Percentiles rank a stretch among this genome's conserved stretches.
Conservation (phyloP, 2,113 vertebrate genomes). For the Coptodon bakossiorum region DNA sequence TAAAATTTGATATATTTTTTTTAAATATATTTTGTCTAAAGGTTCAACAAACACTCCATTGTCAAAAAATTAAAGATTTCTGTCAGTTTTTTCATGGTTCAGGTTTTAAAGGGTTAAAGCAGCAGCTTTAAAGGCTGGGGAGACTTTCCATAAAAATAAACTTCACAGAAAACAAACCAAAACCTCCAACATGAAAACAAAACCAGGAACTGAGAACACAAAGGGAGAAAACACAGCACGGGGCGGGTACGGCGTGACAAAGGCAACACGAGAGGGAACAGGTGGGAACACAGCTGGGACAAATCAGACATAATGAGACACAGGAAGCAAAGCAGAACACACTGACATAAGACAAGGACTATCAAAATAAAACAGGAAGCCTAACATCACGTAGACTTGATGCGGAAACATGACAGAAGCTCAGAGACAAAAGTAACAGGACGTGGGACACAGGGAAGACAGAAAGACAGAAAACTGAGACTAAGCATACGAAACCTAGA, state of each 20-base stretch:
- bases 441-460: neutral
- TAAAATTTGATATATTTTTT: neutral
- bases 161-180: neutral
- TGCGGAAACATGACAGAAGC: neutral
- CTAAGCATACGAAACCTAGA: neutral
- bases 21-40: fast-evolving
- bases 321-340: neutral
- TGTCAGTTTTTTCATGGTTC: neutral
- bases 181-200: neutral
- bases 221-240: neutral
- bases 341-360: neutral
- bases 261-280: neutral
- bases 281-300: neutral
- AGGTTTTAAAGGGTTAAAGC: neutral
- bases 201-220: neutral
- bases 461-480: neutral
- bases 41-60: neutral
- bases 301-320: neutral
- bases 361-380: neutral
- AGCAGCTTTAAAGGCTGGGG: neutral
- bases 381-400: neutral
- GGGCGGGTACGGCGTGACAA: neutral
- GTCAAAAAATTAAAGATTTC: neutral
- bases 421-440: neutral
- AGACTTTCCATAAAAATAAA: neutral